Percentiles rank a stretch among this genome's conserved stretches.
These are phyloP conservation scores for Athene noctua DNA, from an alignment of 2,113 vertebrate genomes.

Conservation along the genomic window DNA sequence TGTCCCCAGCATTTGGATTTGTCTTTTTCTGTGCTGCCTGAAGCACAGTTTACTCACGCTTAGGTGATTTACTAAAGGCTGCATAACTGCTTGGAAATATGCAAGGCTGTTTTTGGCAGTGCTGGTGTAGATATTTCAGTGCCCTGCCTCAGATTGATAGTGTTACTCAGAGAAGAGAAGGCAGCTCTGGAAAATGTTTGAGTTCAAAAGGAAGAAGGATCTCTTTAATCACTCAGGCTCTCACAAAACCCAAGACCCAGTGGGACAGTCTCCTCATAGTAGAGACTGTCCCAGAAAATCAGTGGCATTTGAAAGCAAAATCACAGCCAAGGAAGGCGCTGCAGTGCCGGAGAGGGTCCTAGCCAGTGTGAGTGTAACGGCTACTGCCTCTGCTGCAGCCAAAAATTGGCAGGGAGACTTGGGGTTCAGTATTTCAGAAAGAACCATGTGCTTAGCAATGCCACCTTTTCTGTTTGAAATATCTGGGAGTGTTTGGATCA, in stretches of 20 bases:
- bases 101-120: conserved; percentile 59
- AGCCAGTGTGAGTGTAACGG: not conserved
- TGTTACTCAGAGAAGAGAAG: conserved; percentile 34
- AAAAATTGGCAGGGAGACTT: not conserved
- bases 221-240: conserved; percentile 73
- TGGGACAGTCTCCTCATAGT: conserved; percentile 63
- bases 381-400: not conserved
- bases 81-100: conserved; percentile 47
- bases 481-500: not conserved
- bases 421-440: not conserved
- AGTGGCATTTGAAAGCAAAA: conserved; percentile 67
- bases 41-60: conserved; percentile 3
- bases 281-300: conserved; percentile 70
- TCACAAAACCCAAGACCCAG: conserved; percentile 67
- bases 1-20: not conserved
- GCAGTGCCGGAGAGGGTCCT: not conserved
- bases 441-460: not conserved
- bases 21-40: conserved; percentile 1
- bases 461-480: not conserved
- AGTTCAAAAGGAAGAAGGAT: conserved; percentile 64
- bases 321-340: conserved; percentile 5
- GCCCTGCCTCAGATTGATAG: conserved; percentile 49
- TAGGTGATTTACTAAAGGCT: conserved; percentile 60
- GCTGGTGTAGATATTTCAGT: conserved; percentile 40
- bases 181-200: conserved; percentile 46